Evolutionary conservation across 2,113 vertebrate species (phyloP), one percentile per base, ranked within the genome.

Genomic region (Trichechus manatus): DNA sequence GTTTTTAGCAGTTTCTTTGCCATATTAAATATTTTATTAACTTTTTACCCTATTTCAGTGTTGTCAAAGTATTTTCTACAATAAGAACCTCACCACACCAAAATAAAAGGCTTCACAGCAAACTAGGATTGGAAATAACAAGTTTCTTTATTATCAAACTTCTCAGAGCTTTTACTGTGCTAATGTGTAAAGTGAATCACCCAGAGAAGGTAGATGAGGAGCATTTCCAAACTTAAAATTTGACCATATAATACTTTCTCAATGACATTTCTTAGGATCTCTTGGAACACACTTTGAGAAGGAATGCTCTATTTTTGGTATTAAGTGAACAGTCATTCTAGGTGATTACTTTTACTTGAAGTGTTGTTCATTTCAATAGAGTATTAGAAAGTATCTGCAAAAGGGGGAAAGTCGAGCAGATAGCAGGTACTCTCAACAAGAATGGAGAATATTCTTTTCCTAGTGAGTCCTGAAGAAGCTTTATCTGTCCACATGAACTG

Each of bases 341-440:
- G 63, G 8, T 92, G 36, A 92, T 70, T 56, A 59, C 25, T 84
- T 88, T 93, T 68, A 91, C 70, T 86, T 82, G 91, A 87, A 89
- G 61, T 78, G 53, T 36, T 87, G 59, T 75, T 83, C 36, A 63
- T 68, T 89, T 92, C 44, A 90, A 75, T 36, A 91, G 23, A 25
- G 9, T 50, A 78, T 53, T 29, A 80, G 27, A 86, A 36, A 66
- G 19, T 66, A 95, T 74, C 8, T 25, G 25, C 56, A 61, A 53
- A 92, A 63, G 5, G 17, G 47, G 44, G 56, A 29, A 78, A 64
- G 39, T 23, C 15, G 0, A 92, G 39, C 14, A 17, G 44, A 75
- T 33, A 86, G 42, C 15, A 7, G 27, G 15, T 29, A 59, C 17
- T 70, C 25, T 8, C 33, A 44, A 42, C 15, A 89, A 68, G 47